Evolutionary conservation across 2,888 invertebrate species (phyloP), one percentile per base, ranked within the genome.

Genomic region (Drosophila fungiperda): DNA sequence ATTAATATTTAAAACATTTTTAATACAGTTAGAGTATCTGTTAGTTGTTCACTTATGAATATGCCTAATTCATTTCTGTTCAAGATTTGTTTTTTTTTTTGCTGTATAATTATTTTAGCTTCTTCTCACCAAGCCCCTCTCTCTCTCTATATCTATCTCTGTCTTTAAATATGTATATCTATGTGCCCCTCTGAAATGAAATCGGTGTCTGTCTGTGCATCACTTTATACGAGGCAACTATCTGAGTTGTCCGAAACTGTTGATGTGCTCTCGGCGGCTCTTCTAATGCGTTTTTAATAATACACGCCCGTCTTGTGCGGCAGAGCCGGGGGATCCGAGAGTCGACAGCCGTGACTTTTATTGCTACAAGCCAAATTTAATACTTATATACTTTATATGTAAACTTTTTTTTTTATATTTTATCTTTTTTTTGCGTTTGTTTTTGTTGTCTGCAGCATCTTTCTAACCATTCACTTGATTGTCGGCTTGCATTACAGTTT

Each of bases 271-370:
- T 75, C 32, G 55, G 65, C 85, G 83, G 83, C 85, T 89, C 91
- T 90, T 92, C 92, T 93, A 93, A 93, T 93, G 92, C 92, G 93
- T 91, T 93, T 93, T 93, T 93, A 93, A 93, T 93, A 93, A 93
- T 92, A 90, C 92, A 88, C 92, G 91, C 91, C 92, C 90, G 91
- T 90, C 90, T 79, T 74, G 77, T 68, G 74, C 73, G 75, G 78
- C 76, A 67, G 60, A 50, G 29, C 52, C 40, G 55, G 33, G 54
- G 33, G 15, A 23, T 3, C 1, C 38, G 38, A 38, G 17, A 45
- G 45, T 45, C 23, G 23, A 45, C 15, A 45, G 15, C 45, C 45
- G 45, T 45, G 23, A 61, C 45, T 57, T 59, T 36, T 33, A 58
- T 40, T 49, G 54, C 48, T 58, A 64, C 57, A 53, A 61, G 57